These are phyloP conservation scores for Melanotaenia pygmaea DNA, from an alignment of 2,797 vertebrate species.

Conservation along the genomic window DNA sequence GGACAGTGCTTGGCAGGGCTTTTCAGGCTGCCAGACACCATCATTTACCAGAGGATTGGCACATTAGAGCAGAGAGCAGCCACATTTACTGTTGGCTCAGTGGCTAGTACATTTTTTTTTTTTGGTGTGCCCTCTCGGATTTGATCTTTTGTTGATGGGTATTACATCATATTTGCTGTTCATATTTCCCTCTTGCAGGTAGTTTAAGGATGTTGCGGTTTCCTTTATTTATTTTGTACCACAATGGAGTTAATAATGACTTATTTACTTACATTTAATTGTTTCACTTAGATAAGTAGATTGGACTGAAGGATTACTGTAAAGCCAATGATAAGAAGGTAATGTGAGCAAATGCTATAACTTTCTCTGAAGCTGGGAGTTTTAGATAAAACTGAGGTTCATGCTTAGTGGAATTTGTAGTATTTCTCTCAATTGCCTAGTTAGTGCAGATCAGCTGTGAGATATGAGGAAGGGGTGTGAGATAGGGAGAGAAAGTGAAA, in stretches of 20 bases:
- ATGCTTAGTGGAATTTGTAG: conserved; percentile 50
- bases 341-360: conserved; percentile 12
- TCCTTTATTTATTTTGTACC: neutral
- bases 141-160: conserved; percentile 52
- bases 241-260: neutral
- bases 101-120: conserved; percentile 19
- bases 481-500: conserved; percentile 40
- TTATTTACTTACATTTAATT: conserved; percentile 33
- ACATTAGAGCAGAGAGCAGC: conserved; percentile 44
- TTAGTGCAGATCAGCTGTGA: conserved; percentile 64
- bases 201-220: neutral
- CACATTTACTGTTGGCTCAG: conserved; percentile 49
- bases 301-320: conserved; percentile 44
- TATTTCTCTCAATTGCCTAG: conserved; percentile 69
- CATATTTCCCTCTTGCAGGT: conserved; percentile 4
- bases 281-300: conserved; percentile 46
- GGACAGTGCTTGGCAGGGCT: conserved; percentile 49
- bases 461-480: conserved; percentile 49
- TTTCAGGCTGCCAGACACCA: conserved; percentile 50
- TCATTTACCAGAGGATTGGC: conserved; percentile 66
- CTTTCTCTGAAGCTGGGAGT: conserved; percentile 25
- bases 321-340: conserved; percentile 34
- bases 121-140: conserved; percentile 21
- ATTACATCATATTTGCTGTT: conserved; percentile 5
- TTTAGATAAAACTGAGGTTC: conserved; percentile 33